Base-by-base conservation (phyloP, 53 echinoderm and acorn worm genomes). In the Henricia sp. region DNA sequence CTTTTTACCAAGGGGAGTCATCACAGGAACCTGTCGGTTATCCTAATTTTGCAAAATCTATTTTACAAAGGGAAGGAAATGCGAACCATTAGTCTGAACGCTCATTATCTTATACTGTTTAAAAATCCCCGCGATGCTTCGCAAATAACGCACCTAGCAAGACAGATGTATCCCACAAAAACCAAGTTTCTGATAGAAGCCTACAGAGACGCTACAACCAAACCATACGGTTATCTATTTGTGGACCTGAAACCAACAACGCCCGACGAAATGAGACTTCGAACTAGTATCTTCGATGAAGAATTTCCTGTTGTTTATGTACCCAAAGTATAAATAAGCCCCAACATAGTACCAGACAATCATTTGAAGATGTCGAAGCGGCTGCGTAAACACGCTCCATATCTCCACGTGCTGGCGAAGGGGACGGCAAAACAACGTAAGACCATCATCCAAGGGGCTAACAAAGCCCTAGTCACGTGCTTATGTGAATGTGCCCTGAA, bases 1-100 rank as follows among this genome's bases (percentile, higher is more conserved):
- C 72, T 95, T 0, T 95, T 95, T 54, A 92, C 89, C 16, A 87
- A 92, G 74, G 92, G 86, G 1, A 90, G 92, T 83, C 92, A 95
- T 77, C 90, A 92, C 37, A 83, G 75, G 32, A 95, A 95, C 48
- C 63, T 95, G 2, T 93, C 92, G 0, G 91, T 95, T 4, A 91
- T 93, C 46, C 74, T 88, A 19, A 85, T 95, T 0, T 77, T 67
- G 52, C 91, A 95, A 57, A 93, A 93, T 62, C 70, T 93, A 13
- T 93, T 93, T 60, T 80, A 91, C 29, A 86, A 86, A 38, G 89
- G 91, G n/a, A 82, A 84, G 54, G 90, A 92, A 68, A 86, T 89
- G 59, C 40, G 95, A 38, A 92, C 92, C 8, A 92, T 95, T n/a
- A 90, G 85, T 58, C 74, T 95, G n/a, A 92, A 92, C 37, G 68